These are phyloP conservation scores for Neosilurus hyrtlii DNA, from an alignment of 2,797 vertebrate species.

Conservation along the genomic window DNA sequence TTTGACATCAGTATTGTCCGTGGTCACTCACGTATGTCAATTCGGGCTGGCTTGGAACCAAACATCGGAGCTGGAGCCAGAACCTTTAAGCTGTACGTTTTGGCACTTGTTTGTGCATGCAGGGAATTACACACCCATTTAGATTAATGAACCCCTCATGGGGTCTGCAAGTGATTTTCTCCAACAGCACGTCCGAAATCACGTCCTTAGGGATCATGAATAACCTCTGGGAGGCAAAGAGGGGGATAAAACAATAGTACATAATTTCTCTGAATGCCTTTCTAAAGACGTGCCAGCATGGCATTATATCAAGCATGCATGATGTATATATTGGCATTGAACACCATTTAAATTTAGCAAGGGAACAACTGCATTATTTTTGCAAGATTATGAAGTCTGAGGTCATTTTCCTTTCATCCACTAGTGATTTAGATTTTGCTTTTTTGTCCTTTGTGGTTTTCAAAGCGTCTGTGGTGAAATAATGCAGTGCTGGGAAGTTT, in stretches of 20 bases:
- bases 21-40: slow-evolving; percentile 46
- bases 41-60: slow-evolving; percentile 62
- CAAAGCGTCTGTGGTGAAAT: slow-evolving; percentile 66
- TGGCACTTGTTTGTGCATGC: slow-evolving; percentile 67
- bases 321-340: slow-evolving; percentile 74
- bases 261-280: slow-evolving; percentile 69
- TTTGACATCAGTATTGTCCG: slow-evolving; percentile 34
- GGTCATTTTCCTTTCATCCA: slow-evolving; percentile 69
- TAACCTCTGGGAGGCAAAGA: slow-evolving; percentile 65
- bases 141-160: slow-evolving; percentile 69
- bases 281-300: slow-evolving; percentile 69
- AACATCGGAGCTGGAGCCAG: slow-evolving; percentile 53
- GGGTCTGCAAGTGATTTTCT: slow-evolving; percentile 79
- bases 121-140: slow-evolving; percentile 61
- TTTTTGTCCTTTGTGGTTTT: slow-evolving; percentile 58
- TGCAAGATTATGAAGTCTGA: slow-evolving; percentile 70
- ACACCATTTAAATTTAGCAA: slow-evolving; percentile 58
- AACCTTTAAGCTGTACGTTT: slow-evolving; percentile 59
- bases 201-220: slow-evolving; percentile 68
- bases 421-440: slow-evolving; percentile 61
- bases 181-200: slow-evolving; percentile 70
- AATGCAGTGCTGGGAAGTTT: slow-evolving; percentile 64
- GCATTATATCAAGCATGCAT: slow-evolving; percentile 69
- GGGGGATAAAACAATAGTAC: slow-evolving; percentile 66
- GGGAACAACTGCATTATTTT: slow-evolving; percentile 67